Evolutionary conservation across 2,797 vertebrate genomes (phyloP).

Genomic region (Podarcis siculus): DNA sequence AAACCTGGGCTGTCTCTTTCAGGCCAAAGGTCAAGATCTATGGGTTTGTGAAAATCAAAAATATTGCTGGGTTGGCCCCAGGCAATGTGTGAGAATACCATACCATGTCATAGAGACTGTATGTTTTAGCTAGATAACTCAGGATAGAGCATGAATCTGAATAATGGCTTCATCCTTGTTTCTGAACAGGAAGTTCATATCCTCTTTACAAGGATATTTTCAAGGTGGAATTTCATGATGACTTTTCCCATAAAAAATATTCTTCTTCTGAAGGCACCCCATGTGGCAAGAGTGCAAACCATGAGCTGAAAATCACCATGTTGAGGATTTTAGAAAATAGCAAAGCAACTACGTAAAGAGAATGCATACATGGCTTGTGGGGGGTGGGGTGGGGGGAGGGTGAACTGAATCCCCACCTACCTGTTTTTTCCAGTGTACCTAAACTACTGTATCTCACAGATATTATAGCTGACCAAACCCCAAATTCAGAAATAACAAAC

Average conservation of each 20-base stretch:
- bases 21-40: not conserved
- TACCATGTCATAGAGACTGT: not conserved
- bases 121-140: not conserved
- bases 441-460: not conserved
- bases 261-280: not conserved
- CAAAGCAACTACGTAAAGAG: not conserved
- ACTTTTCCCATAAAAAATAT: not conserved
- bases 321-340: not conserved
- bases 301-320: not conserved
- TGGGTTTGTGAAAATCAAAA: not conserved
- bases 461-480: constrained; percentile 1
- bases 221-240: not conserved
- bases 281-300: not conserved
- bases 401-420: not conserved
- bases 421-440: not conserved
- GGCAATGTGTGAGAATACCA: not conserved
- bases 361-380: not conserved
- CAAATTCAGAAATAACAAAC: not conserved
- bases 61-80: not conserved
- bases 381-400: not conserved
- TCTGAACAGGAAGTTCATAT: not conserved
- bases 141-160: not conserved
- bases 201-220: not conserved
- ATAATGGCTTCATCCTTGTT: not conserved
- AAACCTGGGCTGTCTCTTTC: no score